A percentile compares a stretch with the other conserved stretches of the same genome.
phyloP scores from a whole-genome alignment of 2,797 vertebrate species.

The Silurus lanzhouensis region DNA sequence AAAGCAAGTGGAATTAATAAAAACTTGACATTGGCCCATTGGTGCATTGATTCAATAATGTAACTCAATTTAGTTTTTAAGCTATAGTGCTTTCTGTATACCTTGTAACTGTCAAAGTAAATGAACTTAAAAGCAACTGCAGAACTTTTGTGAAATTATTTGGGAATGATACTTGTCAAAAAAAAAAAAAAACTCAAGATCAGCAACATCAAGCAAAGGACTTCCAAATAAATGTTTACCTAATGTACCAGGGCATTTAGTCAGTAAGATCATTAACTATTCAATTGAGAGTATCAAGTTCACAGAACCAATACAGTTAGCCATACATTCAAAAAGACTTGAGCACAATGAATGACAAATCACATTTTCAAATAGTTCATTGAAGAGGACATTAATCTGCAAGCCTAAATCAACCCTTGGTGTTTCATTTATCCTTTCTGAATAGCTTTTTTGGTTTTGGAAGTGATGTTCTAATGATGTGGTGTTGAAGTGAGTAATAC shows the following conservation, averaged over 20 bases:
- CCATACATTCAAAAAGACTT: background rate
- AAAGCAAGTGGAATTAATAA: background rate
- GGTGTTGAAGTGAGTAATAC: background rate
- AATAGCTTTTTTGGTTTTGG: background rate
- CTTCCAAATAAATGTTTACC: background rate
- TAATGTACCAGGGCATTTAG: background rate
- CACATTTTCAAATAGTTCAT: background rate
- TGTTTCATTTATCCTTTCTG: background rate
- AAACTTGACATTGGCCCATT: background rate
- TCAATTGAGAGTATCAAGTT: background rate
- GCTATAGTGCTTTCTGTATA: background rate
- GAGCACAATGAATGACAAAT: background rate
- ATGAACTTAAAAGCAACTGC: background rate
- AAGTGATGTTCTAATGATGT: background rate
- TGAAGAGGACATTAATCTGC: background rate
- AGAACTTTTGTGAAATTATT: background rate
- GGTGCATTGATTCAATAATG: background rate
- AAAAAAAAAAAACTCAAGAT: background rate
- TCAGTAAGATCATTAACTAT: conserved; percentile 7
- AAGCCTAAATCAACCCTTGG: background rate
- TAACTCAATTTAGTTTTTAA: background rate
- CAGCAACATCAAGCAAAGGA: background rate
- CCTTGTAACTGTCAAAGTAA: background rate
- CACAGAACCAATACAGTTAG: background rate
- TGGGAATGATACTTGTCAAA: background rate